phyloP scores from a whole-genome alignment of 2,113 vertebrate species.

The Drymodes brunneopygia region DNA sequence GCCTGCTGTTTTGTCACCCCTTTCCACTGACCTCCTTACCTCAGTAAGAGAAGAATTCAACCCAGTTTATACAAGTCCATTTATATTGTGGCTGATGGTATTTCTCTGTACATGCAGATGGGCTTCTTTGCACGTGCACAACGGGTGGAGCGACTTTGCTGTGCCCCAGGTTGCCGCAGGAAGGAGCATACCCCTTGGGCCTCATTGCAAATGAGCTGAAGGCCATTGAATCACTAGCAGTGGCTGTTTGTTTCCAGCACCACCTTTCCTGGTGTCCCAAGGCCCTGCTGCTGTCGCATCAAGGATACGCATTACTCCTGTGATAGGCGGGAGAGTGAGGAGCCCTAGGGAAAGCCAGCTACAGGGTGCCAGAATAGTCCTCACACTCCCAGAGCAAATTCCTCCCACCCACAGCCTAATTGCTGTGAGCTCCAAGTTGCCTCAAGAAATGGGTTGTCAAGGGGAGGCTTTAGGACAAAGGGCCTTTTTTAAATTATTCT shows the following conservation, averaged over 20 bases:
- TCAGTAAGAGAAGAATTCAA: not conserved
- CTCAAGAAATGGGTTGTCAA: not conserved
- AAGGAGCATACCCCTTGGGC: not conserved
- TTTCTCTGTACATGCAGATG: not conserved
- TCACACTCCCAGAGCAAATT: not conserved
- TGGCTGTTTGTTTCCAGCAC: not conserved
- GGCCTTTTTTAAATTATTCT: not conserved
- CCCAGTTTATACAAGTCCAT: not conserved
- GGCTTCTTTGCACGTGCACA: not conserved
- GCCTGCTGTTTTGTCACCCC: not conserved
- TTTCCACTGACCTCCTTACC: not conserved
- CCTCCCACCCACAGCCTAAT: not conserved
- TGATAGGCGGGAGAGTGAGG: not conserved
- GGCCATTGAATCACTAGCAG: not conserved
- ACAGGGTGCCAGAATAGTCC: not conserved
- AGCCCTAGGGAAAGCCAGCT: not conserved
- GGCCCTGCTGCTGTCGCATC: rapidly evolving
- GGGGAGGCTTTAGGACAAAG: not conserved
- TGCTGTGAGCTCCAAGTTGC: not conserved
- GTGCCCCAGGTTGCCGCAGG: not conserved
- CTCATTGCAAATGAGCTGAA: not conserved
- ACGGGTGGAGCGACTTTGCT: not conserved
- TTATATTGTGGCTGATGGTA: not conserved
- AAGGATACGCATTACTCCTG: not conserved
- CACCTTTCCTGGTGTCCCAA: not conserved